phyloP scores from a whole-genome alignment of 2,797 vertebrate genomes.

The Aselliscus stoliczkanus region DNA sequence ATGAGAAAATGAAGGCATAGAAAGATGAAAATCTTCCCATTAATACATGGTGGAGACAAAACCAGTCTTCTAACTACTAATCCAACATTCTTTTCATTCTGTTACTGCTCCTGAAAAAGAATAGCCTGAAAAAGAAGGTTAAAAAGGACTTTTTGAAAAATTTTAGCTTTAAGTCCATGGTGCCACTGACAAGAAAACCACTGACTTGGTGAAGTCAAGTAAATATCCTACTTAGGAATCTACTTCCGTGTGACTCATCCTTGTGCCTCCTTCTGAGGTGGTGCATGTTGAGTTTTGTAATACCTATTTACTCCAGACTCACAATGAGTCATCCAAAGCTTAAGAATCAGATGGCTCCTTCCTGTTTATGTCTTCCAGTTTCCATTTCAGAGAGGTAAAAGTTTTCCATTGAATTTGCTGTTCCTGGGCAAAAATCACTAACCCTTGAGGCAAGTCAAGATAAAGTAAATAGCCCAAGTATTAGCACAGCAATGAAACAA shows the following conservation, averaged over 20 bases:
- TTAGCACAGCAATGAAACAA: neutral
- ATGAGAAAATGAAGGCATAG: neutral
- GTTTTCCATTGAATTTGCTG: neutral
- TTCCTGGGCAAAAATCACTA: neutral
- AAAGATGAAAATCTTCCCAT: neutral
- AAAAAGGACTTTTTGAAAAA: neutral
- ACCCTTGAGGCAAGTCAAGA: neutral
- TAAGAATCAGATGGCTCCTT: conserved; percentile 1
- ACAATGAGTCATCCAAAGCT: neutral
- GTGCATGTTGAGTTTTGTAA: neutral
- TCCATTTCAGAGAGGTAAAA: neutral
- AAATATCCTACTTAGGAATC: neutral
- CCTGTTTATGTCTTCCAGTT: conserved; percentile 10
- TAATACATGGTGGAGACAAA: neutral
- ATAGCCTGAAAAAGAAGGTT: neutral
- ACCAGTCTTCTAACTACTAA: neutral
- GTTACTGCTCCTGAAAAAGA: neutral
- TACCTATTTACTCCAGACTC: conserved; percentile 1
- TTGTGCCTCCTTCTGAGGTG: neutral
- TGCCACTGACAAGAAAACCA: neutral
- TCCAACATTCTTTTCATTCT: neutral
- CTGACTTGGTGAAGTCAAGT: neutral
- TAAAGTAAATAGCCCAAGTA: neutral
- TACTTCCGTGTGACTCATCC: neutral
- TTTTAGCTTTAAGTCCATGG: neutral